These are phyloP conservation scores for Gracilinanus agilis DNA, from an alignment of 2,113 vertebrate species.

Conservation along the genomic window DNA sequence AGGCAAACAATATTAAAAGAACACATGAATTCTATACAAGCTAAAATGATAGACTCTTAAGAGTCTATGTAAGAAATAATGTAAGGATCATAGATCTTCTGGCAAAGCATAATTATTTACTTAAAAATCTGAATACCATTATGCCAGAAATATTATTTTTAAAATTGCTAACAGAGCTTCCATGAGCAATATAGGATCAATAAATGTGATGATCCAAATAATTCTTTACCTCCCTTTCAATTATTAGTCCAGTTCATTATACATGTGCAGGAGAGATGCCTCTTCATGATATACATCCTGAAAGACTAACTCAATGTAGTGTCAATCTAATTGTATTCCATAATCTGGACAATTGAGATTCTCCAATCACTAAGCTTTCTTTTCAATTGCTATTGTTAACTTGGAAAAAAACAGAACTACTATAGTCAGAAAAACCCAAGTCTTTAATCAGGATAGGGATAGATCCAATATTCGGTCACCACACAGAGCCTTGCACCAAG, in stretches of 20 bases:
- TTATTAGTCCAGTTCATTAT: background rate
- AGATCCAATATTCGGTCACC: no score
- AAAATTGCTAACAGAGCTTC: background rate
- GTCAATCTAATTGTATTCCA: background rate
- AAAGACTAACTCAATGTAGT: background rate
- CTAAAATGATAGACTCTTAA: background rate
- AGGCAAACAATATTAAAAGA: background rate
- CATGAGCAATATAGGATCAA: background rate
- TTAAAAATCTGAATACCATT: background rate
- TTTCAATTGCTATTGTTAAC: no score
- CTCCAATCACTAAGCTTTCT: background rate
- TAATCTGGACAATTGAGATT: background rate
- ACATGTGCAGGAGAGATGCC: background rate
- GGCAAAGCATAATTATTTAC: background rate
- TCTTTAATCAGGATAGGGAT: no score
- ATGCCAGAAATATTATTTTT: background rate
- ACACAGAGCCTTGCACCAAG: no score
- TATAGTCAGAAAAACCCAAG: no score
- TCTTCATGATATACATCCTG: background rate
- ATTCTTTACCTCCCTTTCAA: background rate
- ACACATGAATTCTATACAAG: background rate
- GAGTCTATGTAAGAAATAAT: background rate
- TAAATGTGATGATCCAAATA: background rate
- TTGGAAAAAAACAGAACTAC: no score
- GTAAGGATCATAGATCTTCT: background rate